phyloP scores from a whole-genome alignment of 2,113 vertebrate genomes.

The Orthochromis indermauri region DNA sequence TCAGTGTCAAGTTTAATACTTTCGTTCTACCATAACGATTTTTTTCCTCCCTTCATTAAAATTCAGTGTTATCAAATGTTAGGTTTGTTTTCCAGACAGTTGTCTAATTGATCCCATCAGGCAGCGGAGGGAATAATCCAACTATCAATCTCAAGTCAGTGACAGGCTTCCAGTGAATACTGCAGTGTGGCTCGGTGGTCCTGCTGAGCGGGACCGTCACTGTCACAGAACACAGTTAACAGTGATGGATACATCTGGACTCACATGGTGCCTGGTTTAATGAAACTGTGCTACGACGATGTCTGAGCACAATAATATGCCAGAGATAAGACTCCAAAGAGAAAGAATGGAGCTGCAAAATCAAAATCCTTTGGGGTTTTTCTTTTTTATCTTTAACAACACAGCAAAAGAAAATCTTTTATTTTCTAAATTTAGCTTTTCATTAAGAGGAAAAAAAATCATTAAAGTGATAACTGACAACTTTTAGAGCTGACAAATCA shows the following conservation, averaged over 20 bases:
- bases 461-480: neutral
- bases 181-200: neutral
- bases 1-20: neutral
- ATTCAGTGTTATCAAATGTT: neutral
- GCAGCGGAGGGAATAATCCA: neutral
- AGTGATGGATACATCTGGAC: slow-evolving; percentile 32
- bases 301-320: neutral
- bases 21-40: neutral
- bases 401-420: neutral
- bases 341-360: neutral
- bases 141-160: neutral
- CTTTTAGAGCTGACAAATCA: neutral
- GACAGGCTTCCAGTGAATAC: neutral
- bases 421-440: neutral
- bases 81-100: neutral
- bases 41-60: neutral
- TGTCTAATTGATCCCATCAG: slow-evolving; percentile 18
- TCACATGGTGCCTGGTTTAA: neutral
- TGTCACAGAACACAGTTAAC: slow-evolving; percentile 10
- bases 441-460: neutral
- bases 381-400: neutral
- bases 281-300: neutral
- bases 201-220: neutral
- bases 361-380: neutral
- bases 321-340: neutral